Base-by-base conservation (phyloP, 2,888 invertebrate species). In the Zhengitettix transpicula region DNA sequence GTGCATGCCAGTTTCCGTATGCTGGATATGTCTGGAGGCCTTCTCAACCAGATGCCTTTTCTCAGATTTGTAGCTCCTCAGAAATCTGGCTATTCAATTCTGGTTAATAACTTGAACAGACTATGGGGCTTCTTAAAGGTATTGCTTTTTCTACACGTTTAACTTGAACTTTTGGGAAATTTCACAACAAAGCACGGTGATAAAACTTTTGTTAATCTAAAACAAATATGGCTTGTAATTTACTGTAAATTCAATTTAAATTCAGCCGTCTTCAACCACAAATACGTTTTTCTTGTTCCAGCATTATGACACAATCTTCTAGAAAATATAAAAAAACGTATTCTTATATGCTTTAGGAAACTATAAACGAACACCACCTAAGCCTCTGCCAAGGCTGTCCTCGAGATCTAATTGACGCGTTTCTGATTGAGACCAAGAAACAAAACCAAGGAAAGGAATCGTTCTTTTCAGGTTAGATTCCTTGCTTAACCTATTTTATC, bases 41-140 rank as follows among this genome's bases (percentile, higher is more conserved):
- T 84, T 60, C 69, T 87, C 10, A 85, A 84, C 65, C 81, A 84
- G 65, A 73, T 84, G 68, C 86, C 88, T 0, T 81, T 83, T 72
- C 70, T 85, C 59, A 75, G 87, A 59, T 81, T 77, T 67, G 64
- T 87, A 10, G 78, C 81, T 8, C 87, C 87, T 0, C 74, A 79
- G 61, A 67, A 75, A 28, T 80, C 79, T 58, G 86, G 85, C 0
- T 87, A 83, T 69, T 74, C 75, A 1, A 71, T 78, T 11, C 73
- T 83, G 17, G 71, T 73, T 57, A 71, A 71, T 10, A 74, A 79
- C 41, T 76, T 81, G 59, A 64, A 71, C 15, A 77, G 78, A 64
- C 72, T 84, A 61, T 78, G 78, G 67, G 69, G 71, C 28, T 81
- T 84, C 64, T 72, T 84, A 15, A 72, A 74, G 69, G 81, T 69